Conservation (phyloP, 2,888 invertebrate genomes). For the Phasia obesa region DNA sequence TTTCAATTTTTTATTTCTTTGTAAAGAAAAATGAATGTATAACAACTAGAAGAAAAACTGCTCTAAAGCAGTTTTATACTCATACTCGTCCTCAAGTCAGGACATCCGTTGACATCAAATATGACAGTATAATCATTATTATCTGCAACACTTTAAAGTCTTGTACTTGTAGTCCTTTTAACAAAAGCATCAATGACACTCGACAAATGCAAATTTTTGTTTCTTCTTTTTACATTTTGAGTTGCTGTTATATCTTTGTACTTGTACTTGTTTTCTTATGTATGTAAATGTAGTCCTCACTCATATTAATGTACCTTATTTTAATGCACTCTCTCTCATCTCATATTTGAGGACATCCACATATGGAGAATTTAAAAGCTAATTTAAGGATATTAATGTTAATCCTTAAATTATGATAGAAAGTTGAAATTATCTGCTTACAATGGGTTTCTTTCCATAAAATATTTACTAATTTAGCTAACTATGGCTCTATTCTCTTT, state of each 20-base stretch:
- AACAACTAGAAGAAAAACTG: conserved; percentile 44
- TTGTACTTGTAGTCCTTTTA: conserved; percentile 59
- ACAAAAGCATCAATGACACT: conserved; percentile 69
- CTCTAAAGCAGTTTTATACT: conserved; percentile 58
- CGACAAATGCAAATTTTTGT: conserved; percentile 70
- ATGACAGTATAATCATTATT: conserved; percentile 71
- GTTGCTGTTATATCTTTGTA: conserved; percentile 40
- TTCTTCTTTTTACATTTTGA: conserved; percentile 41
- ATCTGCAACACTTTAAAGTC: conserved; percentile 70
- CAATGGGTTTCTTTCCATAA: too few species aligned
- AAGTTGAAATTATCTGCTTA: too few species aligned
- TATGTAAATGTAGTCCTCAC: background rate
- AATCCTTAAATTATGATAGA: too few species aligned
- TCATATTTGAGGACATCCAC: conserved; percentile 27
- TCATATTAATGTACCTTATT: conserved; percentile 27
- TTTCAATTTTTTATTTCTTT: conserved; percentile 2
- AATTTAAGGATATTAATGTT: too few species aligned
- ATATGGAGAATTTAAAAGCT: background rate
- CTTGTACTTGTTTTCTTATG: background rate
- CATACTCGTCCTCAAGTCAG: conserved; percentile 62
- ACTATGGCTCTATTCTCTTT: too few species aligned
- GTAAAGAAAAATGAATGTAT: background rate
- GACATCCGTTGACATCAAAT: conserved; percentile 72
- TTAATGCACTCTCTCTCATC: conserved; percentile 29
- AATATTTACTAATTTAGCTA: too few species aligned